phyloP scores from a whole-genome alignment of 92 coral and sea anemone species.

The Parazoanthus swiftii region DNA sequence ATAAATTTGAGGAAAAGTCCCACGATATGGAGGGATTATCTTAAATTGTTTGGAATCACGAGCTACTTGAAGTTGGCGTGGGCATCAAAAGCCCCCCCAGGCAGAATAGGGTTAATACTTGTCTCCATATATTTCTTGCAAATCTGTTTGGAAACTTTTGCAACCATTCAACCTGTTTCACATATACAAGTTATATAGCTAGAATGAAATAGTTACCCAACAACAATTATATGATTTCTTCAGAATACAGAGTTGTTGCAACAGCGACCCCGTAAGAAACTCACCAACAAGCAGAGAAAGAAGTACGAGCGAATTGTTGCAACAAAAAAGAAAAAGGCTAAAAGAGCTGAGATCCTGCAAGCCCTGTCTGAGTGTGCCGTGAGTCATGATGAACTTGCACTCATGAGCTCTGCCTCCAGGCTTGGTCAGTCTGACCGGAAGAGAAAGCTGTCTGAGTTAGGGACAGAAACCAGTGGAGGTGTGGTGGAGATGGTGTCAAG shows the following conservation, averaged over 20 bases:
- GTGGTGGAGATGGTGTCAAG: conserved; percentile 55
- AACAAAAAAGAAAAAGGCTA: conserved; percentile 87
- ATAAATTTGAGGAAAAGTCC: too few relatives aligned
- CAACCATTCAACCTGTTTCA: too few relatives aligned
- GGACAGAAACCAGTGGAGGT: conserved; percentile 23
- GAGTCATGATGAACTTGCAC: conserved; percentile 73
- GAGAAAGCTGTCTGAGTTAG: conserved; percentile 58
- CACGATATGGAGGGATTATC: too few relatives aligned
- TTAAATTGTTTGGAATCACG: too few relatives aligned
- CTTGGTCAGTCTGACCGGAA: conserved; percentile 75
- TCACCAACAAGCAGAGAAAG: conserved; percentile 85
- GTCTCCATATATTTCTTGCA: too few relatives aligned
- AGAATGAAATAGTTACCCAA: too few relatives aligned
- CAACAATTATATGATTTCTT: not conserved
- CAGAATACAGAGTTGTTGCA: conserved; percentile 17
- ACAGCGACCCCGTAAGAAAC: conserved; percentile 49
- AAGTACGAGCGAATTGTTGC: conserved; percentile 89
- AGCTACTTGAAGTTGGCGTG: too few relatives aligned
- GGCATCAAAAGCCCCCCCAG: too few relatives aligned
- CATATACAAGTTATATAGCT: too few relatives aligned
- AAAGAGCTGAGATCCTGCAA: conserved; percentile 74
- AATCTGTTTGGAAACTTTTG: too few relatives aligned
- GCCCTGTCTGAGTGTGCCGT: conserved; percentile 85
- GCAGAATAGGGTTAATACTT: too few relatives aligned
- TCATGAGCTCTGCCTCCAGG: conserved; percentile 82